These are phyloP conservation scores for Psittacula cyanocephala DNA, from an alignment of 2,113 vertebrate species.

Conservation along the genomic window DNA sequence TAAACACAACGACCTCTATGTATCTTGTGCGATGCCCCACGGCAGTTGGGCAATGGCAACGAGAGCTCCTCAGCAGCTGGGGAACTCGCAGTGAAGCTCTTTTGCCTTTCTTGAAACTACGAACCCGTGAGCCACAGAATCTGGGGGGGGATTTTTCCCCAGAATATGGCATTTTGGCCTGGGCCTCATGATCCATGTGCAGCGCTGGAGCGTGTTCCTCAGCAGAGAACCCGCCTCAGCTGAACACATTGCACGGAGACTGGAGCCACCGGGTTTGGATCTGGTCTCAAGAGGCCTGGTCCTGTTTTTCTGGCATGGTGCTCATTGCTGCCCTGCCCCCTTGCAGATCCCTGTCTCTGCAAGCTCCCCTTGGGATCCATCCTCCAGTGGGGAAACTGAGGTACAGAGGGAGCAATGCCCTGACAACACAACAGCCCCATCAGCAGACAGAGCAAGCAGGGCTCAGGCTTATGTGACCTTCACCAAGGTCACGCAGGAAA, in stretches of 20 bases:
- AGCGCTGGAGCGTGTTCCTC: background rate
- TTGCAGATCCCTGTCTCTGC: background rate
- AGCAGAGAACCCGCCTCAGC: background rate
- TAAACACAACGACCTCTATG: conserved; percentile 44
- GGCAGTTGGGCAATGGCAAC: conserved; percentile 8
- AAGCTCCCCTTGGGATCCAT: background rate
- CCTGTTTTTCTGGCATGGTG: background rate
- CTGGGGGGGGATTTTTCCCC: background rate
- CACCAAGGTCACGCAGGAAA: background rate
- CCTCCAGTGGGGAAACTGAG: background rate
- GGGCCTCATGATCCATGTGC: background rate
- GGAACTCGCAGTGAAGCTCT: conserved; percentile 1
- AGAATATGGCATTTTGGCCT: background rate
- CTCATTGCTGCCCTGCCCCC: background rate
- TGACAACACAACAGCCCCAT: background rate
- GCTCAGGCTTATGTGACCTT: background rate
- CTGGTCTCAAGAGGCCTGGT: background rate
- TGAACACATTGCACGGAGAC: background rate
- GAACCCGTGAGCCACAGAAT: background rate
- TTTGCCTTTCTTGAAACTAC: background rate
- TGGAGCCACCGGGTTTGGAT: background rate
- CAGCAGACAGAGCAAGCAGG: background rate
- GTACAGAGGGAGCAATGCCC: background rate
- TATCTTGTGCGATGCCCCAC: conserved; percentile 6
- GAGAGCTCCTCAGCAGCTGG: conserved; percentile 15